Evolutionary conservation across 2,888 invertebrate genomes (phyloP), one percentile per base, ranked within the genome.

Genomic region (Plagodis pulveraria): DNA sequence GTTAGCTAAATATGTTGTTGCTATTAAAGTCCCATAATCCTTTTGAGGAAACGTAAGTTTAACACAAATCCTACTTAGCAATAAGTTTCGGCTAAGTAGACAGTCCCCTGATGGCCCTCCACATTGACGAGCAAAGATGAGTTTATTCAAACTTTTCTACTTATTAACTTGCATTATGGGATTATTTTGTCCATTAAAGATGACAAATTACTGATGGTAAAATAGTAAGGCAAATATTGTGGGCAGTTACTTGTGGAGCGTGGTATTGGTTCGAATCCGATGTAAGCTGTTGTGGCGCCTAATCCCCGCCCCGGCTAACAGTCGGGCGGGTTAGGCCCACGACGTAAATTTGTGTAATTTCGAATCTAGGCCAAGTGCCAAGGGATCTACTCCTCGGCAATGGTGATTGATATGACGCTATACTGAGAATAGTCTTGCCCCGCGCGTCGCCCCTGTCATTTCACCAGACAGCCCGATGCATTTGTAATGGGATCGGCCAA

Each of bases 331-430:
- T 83, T 86, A 87, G 89, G 87, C 89, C 81, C 82, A 83, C 84
- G 83, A 86, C 87, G 89, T 90, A 91, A 92, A 91, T 91, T 91
- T 88, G 89, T 89, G 88, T 92, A 90, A 91, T 91, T 91, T 89
- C 78, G 89, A 82, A 92, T 91, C 85, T 86, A 91, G 91, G 91
- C 89, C 91, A 90, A 91, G 89, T 90, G 89, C 91, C 91, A 91
- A 86, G 91, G 91, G 91, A 91, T 89, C 84, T 86, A 82, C 81
- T 82, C 78, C 81, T 78, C 82, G 82, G 86, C 83, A 87, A 90
- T 90, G 83, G 86, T 91, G 91, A 92, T 92, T 91, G 90, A 91
- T 92, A 90, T 88, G 87, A 89, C 80, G 84, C 80, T 84, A 77
- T 77, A 80, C 79, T 78, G 81, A 85, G 77, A 77, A 80, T 69